These are phyloP conservation scores for Eurosta solidaginis DNA, from an alignment of 1,140 invertebrate species.

Conservation along the genomic window DNA sequence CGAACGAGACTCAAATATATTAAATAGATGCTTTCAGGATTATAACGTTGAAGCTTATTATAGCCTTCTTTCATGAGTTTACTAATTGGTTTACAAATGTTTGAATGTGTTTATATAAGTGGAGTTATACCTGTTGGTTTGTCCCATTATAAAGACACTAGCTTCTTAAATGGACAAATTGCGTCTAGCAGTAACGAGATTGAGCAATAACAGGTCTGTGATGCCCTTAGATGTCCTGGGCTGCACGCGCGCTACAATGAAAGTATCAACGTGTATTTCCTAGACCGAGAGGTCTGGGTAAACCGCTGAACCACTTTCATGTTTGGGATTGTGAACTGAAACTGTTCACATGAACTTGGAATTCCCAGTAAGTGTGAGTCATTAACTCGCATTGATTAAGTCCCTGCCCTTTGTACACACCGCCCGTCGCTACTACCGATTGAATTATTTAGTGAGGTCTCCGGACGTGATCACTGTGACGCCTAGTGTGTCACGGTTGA, in stretches of 20 bases:
- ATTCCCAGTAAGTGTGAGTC: no score
- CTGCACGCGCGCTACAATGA: conserved; percentile 29
- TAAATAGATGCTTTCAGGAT: no score
- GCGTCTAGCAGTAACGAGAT: conserved; percentile 27
- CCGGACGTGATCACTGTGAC: conserved; percentile 12
- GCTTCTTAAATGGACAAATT: conserved; percentile 30
- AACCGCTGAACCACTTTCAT: conserved; percentile 77
- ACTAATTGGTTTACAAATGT: no score
- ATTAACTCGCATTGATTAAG: conserved; percentile 10
- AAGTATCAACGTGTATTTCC: conserved; percentile 62
- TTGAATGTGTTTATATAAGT: no score
- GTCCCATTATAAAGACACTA: conserved; percentile 22
- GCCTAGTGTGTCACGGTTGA: not conserved
- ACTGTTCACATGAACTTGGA: conserved; percentile 57
- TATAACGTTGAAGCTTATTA: no score
- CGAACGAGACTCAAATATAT: no score
- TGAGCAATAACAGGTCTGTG: conserved; percentile 29
- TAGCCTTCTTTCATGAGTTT: no score
- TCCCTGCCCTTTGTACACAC: conserved; percentile 24
- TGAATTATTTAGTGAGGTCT: conserved; percentile 22
- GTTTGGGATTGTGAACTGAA: conserved; percentile 81
- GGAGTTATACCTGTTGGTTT: conserved; percentile 29
- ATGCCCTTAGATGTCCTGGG: conserved; percentile 29
- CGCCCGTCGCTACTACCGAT: conserved; percentile 23
- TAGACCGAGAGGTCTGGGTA: conserved; percentile 70